Percentiles rank a stretch among this genome's conserved stretches.
Evolutionary conservation across 2,113 vertebrate species (phyloP).

Genomic region (Lasiurus borealis): DNA sequence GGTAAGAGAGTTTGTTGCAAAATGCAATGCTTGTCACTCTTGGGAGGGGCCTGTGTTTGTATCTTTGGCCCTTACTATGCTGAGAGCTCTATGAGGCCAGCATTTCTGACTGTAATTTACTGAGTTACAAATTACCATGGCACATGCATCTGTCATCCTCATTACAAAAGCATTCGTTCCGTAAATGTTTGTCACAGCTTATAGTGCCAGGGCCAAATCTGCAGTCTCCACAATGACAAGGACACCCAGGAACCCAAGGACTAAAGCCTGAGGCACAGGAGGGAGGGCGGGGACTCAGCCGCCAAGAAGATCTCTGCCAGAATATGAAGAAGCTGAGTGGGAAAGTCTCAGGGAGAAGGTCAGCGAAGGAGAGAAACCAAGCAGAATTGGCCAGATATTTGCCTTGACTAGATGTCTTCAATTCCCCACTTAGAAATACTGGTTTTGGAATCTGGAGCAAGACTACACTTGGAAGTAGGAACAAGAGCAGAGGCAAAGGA

Average conservation of each 20-base stretch:
- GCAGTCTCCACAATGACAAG: neutral
- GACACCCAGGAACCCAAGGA: neutral
- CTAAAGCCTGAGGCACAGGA: neutral
- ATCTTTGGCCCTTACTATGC: neutral
- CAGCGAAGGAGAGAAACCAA: neutral
- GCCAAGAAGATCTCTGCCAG: neutral
- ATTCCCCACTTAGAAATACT: neutral
- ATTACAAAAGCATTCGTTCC: neutral
- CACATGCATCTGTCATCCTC: neutral
- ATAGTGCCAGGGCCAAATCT: neutral
- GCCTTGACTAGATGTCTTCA: neutral
- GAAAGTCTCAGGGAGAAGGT: neutral
- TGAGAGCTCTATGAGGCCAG: neutral
- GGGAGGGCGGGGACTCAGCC: neutral
- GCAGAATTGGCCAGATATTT: neutral
- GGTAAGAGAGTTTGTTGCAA: neutral
- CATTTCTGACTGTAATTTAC: neutral
- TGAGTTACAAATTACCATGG: neutral
- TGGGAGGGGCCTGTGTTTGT: neutral
- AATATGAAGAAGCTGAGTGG: neutral
- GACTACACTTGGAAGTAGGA: neutral
- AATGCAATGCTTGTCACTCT: accelerated
- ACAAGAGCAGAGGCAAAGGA: neutral
- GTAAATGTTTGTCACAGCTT: neutral
- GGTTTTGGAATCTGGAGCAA: neutral